Base-by-base conservation (phyloP, 2,888 invertebrate species). In the Napeogenes sylphis region DNA sequence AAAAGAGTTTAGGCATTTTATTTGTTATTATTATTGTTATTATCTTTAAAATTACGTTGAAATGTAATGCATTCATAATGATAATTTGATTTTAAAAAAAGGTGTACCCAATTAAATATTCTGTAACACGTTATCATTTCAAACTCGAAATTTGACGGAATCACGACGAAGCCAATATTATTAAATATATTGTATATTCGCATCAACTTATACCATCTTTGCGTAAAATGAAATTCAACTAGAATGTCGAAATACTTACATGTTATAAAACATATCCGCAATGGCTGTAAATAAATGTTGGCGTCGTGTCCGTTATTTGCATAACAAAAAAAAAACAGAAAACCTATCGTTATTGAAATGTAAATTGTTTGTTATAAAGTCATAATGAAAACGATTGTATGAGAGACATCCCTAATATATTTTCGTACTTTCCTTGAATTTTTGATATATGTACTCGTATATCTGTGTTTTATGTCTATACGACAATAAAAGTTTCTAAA, bases 401-500 rank as follows among this genome's bases (percentile, higher is more conserved):
- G 51, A 61, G 61, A 64, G 55, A 63, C 58, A 45, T 59, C 56
- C 45, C 56, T 56, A 55, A 56, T 65, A 65, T 65, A 67, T 67
- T 65, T 65, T 67, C 63, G 58, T 65, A 67, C 47, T 63, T 65
- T 67, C 55, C 57, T 65, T 63, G 61, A 56, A 61, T 59, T 67
- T 67, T 67, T 67, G 61, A 67, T 65, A 67, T 59, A 65, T 58
- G 63, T 63, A 58, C 51, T 51, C 51, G 51, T 51, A 51, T 51
- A 51, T 30, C 51, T 51, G 51, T 51, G 51, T 51, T 67, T 63
- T 67, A 65, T 67, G 67, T 67, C 67, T 67, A 61, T 67, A 67
- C 61, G 67, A 67, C 67, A 63, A 67, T 67, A 67, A 65, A 65
- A 63, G 58, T 65, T 67, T 65, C 58, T 45, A 56, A 30, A 55